A percentile compares a stretch with the other conserved stretches of the same genome.
These are phyloP conservation scores for Vanacampus margaritifer DNA, from an alignment of 2,113 vertebrate species.

Conservation along the genomic window DNA sequence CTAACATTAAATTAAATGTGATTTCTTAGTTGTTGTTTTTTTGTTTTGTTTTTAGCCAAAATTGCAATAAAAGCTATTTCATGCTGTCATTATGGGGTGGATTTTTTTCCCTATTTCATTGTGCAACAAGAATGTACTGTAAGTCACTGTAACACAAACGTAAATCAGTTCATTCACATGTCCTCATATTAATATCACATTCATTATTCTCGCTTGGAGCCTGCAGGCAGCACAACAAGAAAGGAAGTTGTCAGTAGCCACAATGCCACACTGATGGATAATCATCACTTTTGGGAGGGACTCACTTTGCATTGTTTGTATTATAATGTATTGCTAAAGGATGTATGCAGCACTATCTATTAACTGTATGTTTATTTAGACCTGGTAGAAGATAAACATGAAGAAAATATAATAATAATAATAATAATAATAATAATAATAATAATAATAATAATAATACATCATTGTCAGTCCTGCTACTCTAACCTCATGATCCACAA, in stretches of 20 bases:
- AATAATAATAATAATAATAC: too few relatives aligned
- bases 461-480: too few relatives aligned
- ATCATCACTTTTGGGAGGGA: constrained; percentile 4
- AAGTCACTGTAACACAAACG: too few relatives aligned
- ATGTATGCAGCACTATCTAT: neutral
- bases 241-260: constrained; percentile 5
- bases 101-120: too few relatives aligned
- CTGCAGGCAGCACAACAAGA: constrained; percentile 15
- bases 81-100: too few relatives aligned
- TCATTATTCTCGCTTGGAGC: constrained; percentile 30
- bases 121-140: too few relatives aligned
- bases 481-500: too few relatives aligned
- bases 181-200: constrained; percentile 21
- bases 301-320: constrained; percentile 16
- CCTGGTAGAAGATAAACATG: neutral
- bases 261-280: neutral
- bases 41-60: too few relatives aligned
- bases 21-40: too few relatives aligned
- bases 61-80: too few relatives aligned
- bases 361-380: neutral
- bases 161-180: neutral
- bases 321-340: neutral
- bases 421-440: too few relatives aligned
- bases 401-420: neutral
- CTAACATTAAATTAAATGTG: too few relatives aligned